Evolutionary conservation across 2,797 vertebrate genomes (phyloP).

Genomic region (Phoebastria nigripes): DNA sequence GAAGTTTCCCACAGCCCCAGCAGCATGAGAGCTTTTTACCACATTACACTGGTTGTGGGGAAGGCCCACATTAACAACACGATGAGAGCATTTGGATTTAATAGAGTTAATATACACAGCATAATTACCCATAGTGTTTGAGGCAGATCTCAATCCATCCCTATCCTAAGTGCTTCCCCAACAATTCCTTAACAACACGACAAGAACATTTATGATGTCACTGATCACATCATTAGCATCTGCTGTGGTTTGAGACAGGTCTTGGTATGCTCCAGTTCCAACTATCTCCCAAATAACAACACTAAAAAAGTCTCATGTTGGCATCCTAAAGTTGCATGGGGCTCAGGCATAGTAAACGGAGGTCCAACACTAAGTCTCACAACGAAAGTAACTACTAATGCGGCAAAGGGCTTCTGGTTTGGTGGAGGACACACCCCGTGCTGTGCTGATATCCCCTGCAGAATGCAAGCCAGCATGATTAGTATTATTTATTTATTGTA

Average conservation of each 20-base stretch:
- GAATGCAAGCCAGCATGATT: not conserved
- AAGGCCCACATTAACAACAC: not conserved
- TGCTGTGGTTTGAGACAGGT: not conserved
- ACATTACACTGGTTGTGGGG: not conserved
- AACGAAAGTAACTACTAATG: not conserved
- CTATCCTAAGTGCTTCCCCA: not conserved
- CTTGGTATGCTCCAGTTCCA: not conserved
- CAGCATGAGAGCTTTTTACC: not conserved
- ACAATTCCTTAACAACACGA: not conserved
- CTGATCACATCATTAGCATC: not conserved
- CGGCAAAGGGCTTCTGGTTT: not conserved
- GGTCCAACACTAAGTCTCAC: not conserved
- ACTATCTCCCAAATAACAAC: not conserved
- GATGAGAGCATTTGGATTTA: not conserved
- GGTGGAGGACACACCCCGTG: not conserved
- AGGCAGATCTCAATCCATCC: not conserved
- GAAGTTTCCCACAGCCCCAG: not conserved
- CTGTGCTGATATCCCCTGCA: not conserved
- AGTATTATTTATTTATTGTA: not conserved
- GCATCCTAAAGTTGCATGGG: not conserved
- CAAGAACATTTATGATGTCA: not conserved
- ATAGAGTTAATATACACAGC: not conserved
- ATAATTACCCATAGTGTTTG: not conserved
- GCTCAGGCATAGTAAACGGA: not conserved
- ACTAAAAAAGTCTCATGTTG: not conserved